These are phyloP conservation scores for Callimorpha dominula DNA, from an alignment of 2,888 invertebrate species.

Conservation along the genomic window DNA sequence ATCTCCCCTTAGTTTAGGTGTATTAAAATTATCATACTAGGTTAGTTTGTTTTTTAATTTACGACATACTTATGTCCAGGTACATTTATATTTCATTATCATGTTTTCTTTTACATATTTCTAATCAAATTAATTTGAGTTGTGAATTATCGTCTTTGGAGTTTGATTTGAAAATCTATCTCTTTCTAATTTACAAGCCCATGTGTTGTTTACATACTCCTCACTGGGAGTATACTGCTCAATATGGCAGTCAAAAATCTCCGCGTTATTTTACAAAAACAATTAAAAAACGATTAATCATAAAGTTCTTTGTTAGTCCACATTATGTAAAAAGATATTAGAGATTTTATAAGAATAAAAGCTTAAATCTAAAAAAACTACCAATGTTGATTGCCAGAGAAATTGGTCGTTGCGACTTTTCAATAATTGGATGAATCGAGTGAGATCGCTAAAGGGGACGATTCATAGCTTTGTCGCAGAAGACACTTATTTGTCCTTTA, in stretches of 20 bases:
- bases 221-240: background rate
- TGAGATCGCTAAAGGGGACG: conserved; percentile 67
- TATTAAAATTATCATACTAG: conserved; percentile 41
- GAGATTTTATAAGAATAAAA: too few species aligned
- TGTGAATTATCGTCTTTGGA: background rate
- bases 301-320: too few species aligned
- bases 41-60: conserved; percentile 15
- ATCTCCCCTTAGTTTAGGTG: conserved; percentile 45
- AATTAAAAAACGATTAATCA: too few species aligned
- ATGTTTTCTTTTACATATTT: background rate
- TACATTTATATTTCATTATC: background rate
- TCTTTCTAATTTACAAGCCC: background rate
- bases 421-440: conserved; percentile 56
- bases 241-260: background rate
- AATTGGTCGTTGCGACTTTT: conserved; percentile 61
- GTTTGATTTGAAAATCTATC: background rate
- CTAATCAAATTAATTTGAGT: background rate
- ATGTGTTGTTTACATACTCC: too few species aligned
- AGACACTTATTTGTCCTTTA: conserved; percentile 71
- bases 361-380: too few species aligned
- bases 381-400: background rate
- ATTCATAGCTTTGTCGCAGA: conserved; percentile 71
- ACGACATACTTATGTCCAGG: background rate
- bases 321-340: too few species aligned
- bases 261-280: background rate